These are phyloP conservation scores for Urechis unicinctus DNA, from an alignment of 2,888 invertebrate genomes.

Conservation along the genomic window DNA sequence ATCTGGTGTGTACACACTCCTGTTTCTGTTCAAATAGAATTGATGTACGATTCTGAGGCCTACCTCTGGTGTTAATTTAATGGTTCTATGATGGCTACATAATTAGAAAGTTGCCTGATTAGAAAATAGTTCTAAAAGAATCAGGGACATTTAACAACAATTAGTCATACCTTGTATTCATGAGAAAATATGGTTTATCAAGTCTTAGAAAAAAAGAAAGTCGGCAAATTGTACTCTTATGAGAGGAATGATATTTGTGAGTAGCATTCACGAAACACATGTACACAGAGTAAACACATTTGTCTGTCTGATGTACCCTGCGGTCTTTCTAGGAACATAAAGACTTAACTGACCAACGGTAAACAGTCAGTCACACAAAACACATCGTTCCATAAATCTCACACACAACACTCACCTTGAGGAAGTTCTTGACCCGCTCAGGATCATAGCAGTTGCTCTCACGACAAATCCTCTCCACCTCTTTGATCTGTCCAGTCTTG, in stretches of 20 bases:
- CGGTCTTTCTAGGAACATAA: too few species aligned
- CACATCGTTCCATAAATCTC: neutral
- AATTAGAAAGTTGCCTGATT: constrained; percentile 99
- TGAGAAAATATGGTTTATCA: too few species aligned
- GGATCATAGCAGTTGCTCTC: constrained; percentile 99
- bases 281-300: neutral
- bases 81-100: constrained; percentile 99
- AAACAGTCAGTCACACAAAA: neutral
- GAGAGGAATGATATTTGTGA: neutral
- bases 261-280: neutral
- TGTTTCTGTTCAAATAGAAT: constrained; percentile 99
- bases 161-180: too few species aligned
- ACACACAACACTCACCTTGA: too few species aligned
- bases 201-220: too few species aligned
- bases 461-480: constrained; percentile 93
- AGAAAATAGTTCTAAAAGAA: too few species aligned
- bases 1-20: too few species aligned
- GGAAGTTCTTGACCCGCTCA: constrained; percentile 97
- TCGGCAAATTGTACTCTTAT: too few species aligned
- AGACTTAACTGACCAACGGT: too few species aligned
- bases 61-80: constrained; percentile 99
- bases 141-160: too few species aligned
- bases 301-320: neutral
- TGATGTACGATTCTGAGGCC: constrained; percentile 98
- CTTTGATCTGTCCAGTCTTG: constrained; percentile 98